Evolutionary conservation across 2,113 vertebrate species (phyloP).

Genomic region (Mirounga angustirostris): DNA sequence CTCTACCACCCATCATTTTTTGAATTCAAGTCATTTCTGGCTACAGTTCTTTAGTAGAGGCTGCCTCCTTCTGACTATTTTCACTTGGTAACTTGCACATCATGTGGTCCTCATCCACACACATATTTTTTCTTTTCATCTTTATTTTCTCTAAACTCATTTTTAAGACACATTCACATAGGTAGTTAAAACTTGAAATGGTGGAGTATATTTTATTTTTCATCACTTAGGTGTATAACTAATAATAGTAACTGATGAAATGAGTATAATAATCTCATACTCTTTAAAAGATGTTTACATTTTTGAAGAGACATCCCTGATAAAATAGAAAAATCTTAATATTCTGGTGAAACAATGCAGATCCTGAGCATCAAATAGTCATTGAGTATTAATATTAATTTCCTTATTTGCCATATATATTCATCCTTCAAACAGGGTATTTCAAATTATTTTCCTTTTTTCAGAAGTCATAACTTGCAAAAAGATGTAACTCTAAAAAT

Average conservation of each 20-base stretch:
- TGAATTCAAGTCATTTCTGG: constrained; percentile 35
- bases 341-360: background rate
- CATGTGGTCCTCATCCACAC: background rate
- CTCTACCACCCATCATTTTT: background rate
- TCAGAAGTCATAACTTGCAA: constrained; percentile 4
- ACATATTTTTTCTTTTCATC: background rate
- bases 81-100: background rate
- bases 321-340: background rate
- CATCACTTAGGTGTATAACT: background rate
- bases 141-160: background rate
- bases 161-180: background rate
- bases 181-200: background rate
- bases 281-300: background rate
- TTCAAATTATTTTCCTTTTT: constrained; percentile 26
- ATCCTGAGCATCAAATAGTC: background rate
- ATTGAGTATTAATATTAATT: constrained; percentile 1
- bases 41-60: constrained; percentile 57
- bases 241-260: background rate
- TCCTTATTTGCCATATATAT: background rate
- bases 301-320: background rate
- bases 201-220: background rate
- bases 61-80: constrained; percentile 66
- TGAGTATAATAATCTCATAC: background rate
- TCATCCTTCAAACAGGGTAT: background rate
- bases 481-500: background rate